Percentiles rank a stretch among this genome's conserved stretches.
Evolutionary conservation across 2,888 invertebrate species (phyloP).

Genomic region (Tachina fera): DNA sequence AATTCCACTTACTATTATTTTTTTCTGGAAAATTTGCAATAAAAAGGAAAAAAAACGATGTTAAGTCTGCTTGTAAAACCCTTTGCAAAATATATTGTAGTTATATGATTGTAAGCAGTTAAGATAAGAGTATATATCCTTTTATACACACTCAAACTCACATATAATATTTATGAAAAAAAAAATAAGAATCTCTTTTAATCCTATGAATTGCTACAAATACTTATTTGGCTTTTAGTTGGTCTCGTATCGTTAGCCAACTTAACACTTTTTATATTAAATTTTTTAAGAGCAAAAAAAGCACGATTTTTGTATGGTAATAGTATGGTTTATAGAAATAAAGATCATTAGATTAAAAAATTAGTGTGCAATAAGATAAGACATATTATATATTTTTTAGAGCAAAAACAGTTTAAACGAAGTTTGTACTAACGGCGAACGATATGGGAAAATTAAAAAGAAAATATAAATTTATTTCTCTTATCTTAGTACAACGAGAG

Average conservation of each 20-base stretch:
- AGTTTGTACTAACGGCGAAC: neutral
- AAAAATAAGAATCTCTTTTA: neutral
- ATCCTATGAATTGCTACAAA: slow-evolving; percentile 56
- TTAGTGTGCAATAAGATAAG: slow-evolving; percentile 20
- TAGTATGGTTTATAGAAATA: slow-evolving; percentile 25
- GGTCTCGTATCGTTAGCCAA: slow-evolving; percentile 26
- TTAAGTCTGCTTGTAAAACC: slow-evolving; percentile 59
- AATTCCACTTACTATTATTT: neutral
- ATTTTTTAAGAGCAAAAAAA: neutral
- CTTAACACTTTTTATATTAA: slow-evolving; percentile 58
- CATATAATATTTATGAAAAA: neutral
- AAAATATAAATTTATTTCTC: too few relatives aligned
- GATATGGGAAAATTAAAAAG: too few relatives aligned
- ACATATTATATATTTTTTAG: neutral
- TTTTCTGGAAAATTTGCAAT: slow-evolving; percentile 31
- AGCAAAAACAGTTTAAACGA: neutral
- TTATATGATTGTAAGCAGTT: slow-evolving; percentile 63
- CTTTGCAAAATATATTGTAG: slow-evolving; percentile 52
- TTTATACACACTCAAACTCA: neutral
- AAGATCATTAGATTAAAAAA: slow-evolving; percentile 44
- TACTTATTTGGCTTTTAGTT: slow-evolving; percentile 36
- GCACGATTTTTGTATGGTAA: neutral
- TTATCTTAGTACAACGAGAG: too few relatives aligned
- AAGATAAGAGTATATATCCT: slow-evolving; percentile 50
- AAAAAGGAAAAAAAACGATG: slow-evolving; percentile 49